Evolutionary conservation across 1,140 invertebrate genomes (phyloP).

Genomic region (Vanessa atalanta): DNA sequence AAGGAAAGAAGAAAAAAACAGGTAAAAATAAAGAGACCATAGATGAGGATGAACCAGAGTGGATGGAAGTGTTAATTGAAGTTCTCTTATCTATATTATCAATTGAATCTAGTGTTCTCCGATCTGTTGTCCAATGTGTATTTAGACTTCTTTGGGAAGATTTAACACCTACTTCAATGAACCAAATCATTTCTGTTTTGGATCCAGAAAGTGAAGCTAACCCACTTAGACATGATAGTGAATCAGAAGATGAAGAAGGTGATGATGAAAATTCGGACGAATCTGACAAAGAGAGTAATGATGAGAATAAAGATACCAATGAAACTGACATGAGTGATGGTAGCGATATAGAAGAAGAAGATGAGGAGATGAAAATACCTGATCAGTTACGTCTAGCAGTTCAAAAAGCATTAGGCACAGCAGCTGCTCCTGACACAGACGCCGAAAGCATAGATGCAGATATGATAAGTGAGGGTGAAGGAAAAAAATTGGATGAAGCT

Average conservation of each 20-base stretch:
- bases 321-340: conserved; percentile 59
- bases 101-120: conserved; percentile 84
- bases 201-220: conserved; percentile 84
- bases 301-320: conserved; percentile 68
- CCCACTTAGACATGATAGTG: conserved; percentile 79
- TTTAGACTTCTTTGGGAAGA: conserved; percentile 87
- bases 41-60: conserved; percentile 83
- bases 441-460: conserved; percentile 88
- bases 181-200: conserved; percentile 87
- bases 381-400: conserved; percentile 85
- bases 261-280: conserved; percentile 35
- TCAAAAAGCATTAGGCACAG: conserved; percentile 83
- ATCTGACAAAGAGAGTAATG: conserved; percentile 57
- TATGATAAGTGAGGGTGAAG: conserved; percentile 88
- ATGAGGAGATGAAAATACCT: conserved; percentile 83
- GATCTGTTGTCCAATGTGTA: conserved; percentile 85
- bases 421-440: conserved; percentile 81
- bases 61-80: conserved; percentile 91
- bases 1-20: conserved; percentile 34
- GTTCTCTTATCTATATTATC: conserved; percentile 87
- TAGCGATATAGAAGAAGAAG: conserved; percentile 76
- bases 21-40: conserved; percentile 27
- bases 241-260: conserved; percentile 50
- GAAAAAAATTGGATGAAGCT: conserved; percentile 85
- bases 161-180: conserved; percentile 84